Percentiles rank a stretch among this genome's conserved stretches.
These are phyloP conservation scores for Gracilinanus agilis DNA, from an alignment of 2,113 vertebrate species.

Conservation along the genomic window DNA sequence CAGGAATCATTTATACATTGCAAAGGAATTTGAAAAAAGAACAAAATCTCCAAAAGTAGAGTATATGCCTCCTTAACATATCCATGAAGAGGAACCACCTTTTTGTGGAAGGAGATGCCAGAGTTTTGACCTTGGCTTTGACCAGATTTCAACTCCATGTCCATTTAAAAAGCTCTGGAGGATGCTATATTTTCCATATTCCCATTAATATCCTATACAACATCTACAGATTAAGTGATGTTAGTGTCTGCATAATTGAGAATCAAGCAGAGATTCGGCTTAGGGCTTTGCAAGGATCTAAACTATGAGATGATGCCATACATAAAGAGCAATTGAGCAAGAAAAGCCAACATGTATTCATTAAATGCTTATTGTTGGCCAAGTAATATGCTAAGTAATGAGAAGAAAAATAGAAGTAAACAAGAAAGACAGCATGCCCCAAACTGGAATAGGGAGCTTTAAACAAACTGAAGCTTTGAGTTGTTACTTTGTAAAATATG, in stretches of 20 bases:
- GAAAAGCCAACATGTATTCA: not conserved
- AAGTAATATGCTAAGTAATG: not conserved
- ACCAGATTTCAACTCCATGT: not conserved
- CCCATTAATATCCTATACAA: not conserved
- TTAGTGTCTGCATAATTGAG: not conserved
- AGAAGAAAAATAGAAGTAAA: not conserved
- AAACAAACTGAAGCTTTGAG: not conserved
- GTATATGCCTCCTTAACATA: not conserved
- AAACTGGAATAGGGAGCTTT: not conserved
- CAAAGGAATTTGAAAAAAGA: not conserved
- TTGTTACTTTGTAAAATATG: not conserved
- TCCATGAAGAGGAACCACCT: not conserved
- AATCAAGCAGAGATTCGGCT: not conserved
- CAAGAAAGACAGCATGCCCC: not conserved
- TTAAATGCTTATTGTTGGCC: not conserved
- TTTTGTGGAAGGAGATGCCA: not conserved
- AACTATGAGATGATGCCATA: not conserved
- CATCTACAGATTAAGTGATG: not conserved
- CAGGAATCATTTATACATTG: not conserved
- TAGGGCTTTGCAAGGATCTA: not conserved
- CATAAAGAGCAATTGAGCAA: not conserved
- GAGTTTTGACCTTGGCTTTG: not conserved
- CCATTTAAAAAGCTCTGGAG: not conserved
- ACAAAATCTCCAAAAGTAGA: not conserved
- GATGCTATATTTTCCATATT: not conserved